A percentile compares a stretch with the other conserved stretches of the same genome.
Conservation (phyloP, 2,888 invertebrate genomes). For the Geophilus truncorum region DNA sequence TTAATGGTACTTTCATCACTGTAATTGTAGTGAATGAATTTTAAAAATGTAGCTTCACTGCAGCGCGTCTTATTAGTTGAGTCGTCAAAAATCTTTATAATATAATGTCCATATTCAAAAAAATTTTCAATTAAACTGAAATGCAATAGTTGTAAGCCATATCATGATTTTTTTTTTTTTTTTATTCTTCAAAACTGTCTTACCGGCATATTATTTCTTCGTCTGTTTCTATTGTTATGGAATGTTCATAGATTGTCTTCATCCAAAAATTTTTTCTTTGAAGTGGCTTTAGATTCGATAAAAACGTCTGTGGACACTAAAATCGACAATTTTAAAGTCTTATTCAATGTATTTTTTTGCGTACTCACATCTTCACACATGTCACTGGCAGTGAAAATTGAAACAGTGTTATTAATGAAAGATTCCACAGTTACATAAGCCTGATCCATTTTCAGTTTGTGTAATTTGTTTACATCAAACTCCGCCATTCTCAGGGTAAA, state of each 20-base stretch:
- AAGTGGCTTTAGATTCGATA: neutral
- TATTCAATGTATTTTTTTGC: no score
- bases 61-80: neutral
- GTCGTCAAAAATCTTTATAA: neutral
- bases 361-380: neutral
- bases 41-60: neutral
- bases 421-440: neutral
- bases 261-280: neutral
- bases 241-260: neutral
- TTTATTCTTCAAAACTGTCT: no score
- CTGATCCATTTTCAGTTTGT: neutral
- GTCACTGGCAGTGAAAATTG: neutral
- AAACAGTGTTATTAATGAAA: neutral
- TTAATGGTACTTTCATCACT: neutral
- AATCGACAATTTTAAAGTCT: neutral
- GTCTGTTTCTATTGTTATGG: neutral
- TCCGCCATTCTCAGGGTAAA: no score
- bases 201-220: neutral
- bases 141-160: neutral
- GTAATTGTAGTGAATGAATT: neutral
- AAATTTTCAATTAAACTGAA: neutral
- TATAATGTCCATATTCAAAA: neutral
- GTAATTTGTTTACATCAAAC: no score
- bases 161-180: no score
- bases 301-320: neutral